Percentiles rank a stretch among this genome's conserved stretches.
Conservation (phyloP, 2,797 vertebrate species). For the Acipenser transmontanus region DNA sequence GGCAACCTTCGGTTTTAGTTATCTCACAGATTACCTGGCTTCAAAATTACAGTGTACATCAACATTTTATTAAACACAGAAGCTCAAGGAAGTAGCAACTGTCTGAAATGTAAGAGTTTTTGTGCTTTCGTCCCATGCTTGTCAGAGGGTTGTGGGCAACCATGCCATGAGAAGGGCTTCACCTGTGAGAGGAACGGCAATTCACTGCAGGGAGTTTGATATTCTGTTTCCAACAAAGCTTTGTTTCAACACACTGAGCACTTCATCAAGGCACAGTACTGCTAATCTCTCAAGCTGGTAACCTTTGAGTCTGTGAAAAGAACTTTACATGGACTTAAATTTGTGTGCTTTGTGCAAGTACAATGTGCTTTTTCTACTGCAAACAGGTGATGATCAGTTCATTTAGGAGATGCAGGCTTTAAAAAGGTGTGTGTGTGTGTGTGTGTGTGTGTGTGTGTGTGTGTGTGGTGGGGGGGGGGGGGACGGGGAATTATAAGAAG, state of each 20-base stretch:
- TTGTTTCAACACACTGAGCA: constrained; percentile 47
- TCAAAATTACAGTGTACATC: too few relatives aligned
- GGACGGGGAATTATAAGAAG: constrained; percentile 59
- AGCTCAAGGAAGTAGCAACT: too few relatives aligned
- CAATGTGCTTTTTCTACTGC: constrained; percentile 44
- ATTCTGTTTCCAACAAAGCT: constrained; percentile 41
- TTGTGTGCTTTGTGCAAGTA: constrained; percentile 44
- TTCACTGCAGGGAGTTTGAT: constrained; percentile 23
- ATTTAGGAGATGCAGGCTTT: constrained; percentile 63
- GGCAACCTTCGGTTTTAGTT: too few relatives aligned
- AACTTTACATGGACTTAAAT: constrained; percentile 53
- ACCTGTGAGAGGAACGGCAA: too few relatives aligned
- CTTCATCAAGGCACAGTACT: constrained; percentile 40
- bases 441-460: constrained; percentile 58
- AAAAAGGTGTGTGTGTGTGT: constrained; percentile 59
- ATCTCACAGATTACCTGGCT: too few relatives aligned
- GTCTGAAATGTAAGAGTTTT: too few relatives aligned
- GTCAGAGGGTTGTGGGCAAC: too few relatives aligned
- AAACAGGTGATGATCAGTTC: constrained; percentile 63
- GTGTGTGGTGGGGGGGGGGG: too few relatives aligned
- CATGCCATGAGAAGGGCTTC: too few relatives aligned
- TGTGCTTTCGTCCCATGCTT: too few relatives aligned
- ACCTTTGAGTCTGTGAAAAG: constrained; percentile 54
- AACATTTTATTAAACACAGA: too few relatives aligned
- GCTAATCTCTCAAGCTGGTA: constrained; percentile 46